Base-by-base conservation (phyloP, 2,888 invertebrate species). In the Oligia fasciuncula region DNA sequence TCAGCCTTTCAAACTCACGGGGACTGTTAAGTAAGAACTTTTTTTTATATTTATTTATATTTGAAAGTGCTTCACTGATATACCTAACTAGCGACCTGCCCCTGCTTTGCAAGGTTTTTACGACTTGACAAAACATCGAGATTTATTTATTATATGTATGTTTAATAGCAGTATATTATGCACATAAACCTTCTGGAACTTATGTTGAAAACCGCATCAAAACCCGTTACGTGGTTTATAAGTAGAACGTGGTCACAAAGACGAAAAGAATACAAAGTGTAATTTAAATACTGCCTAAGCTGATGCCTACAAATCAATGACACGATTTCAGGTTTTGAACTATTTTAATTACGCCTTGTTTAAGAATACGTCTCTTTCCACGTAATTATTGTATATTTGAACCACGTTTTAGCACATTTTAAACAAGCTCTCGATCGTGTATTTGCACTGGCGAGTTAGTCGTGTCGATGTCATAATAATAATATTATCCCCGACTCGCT, bases 1-100 rank as follows among this genome's bases (percentile, higher is more conserved):
- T 46, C 97, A 98, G 17, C 98, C 98, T 0, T 98, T 98, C 91
- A 97, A 98, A 85, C 97, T 98, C 43, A 98, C 98, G 1, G 98
- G 98, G 79, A 97, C 97, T 65, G 98, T 98, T 0, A 97, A 95
- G 97, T 97, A 92, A 94, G 94, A 91, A 72, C 35, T 81, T 69
- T 79, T 79, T 49, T 79, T 75, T 62, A 29, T 69, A 23, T 65
- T 74, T 71, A 54, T 66, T 70, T 29, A 2, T 54, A 13, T 11
- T 81, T n/a, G 8, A 66, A 13, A 57, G 3, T 17, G 4, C 19
- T 60, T 75, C 1, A 35, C n/a, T 49, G 23, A 11, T 43, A 73
- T 17, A 57, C 11, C 8, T 51, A 19, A 23, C 8, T 8, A 51
- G 19, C 29, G 8, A 49, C 13, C 29, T 8, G 13, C 0, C 4